Percentiles rank a stretch among this genome's conserved stretches.
These are phyloP conservation scores for Pangasianodon gigas DNA, from an alignment of 2,113 vertebrate genomes.

Conservation along the genomic window DNA sequence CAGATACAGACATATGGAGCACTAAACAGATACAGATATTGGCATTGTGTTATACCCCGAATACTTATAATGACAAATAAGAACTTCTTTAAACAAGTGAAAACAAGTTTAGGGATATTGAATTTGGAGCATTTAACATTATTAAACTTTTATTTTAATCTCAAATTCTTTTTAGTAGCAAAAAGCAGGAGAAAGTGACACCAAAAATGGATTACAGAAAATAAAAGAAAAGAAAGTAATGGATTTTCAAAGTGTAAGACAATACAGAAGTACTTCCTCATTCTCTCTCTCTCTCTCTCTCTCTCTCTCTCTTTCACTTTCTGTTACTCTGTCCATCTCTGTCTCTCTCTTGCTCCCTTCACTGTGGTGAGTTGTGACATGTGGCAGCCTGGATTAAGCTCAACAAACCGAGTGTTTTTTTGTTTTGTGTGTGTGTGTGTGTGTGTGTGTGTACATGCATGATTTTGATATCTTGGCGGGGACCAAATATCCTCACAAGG, in stretches of 20 bases:
- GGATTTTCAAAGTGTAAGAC: slow-evolving; percentile 35
- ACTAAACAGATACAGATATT: background rate
- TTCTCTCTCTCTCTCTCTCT: slow-evolving; percentile 14
- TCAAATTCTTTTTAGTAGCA: slow-evolving; percentile 3
- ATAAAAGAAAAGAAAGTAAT: no score
- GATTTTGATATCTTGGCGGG: no score
- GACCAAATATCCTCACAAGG: no score
- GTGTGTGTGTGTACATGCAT: background rate
- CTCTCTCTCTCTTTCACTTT: background rate
- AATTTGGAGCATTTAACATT: background rate
- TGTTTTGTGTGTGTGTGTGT: background rate
- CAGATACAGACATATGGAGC: background rate
- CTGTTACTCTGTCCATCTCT: background rate
- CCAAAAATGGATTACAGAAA: background rate
- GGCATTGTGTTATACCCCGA: background rate
- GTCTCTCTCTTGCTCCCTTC: slow-evolving; percentile 29
- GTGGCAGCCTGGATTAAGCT: slow-evolving; percentile 36
- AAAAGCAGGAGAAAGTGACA: slow-evolving; percentile 19
- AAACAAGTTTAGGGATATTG: background rate
- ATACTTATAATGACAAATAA: background rate
- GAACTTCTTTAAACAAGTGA: background rate
- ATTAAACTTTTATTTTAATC: background rate
- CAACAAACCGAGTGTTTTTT: slow-evolving; percentile 35
- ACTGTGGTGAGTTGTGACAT: slow-evolving; percentile 14
- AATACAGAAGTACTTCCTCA: slow-evolving; percentile 31